Base-by-base conservation (phyloP, 2,113 vertebrate genomes). In the Odocoileus virginianus region DNA sequence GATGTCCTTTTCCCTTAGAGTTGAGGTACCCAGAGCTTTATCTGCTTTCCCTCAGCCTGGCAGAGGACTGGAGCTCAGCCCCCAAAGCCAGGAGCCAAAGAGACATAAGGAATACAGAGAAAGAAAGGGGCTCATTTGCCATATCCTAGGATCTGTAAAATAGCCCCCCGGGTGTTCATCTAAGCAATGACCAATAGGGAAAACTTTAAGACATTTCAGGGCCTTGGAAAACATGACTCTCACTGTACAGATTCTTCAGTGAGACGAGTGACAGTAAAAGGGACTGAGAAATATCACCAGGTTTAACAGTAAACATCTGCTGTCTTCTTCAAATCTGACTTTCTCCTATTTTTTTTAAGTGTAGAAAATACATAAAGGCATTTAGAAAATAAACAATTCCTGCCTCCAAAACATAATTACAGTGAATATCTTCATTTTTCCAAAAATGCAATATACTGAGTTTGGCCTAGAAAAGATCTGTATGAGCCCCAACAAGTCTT, bases 271-370 rank as follows among this genome's bases (percentile, higher is more conserved):
- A 97, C 91, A 97, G 76, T 97, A 98, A 98, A 96, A 94, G 84
- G 0, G 0, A 79, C 95, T 98, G 95, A 97, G 97, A 98, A 98
- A 92, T 96, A 76, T 94, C 87, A 91, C 97, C 96, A 94, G 96
- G 58, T 97, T 97, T 98, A 98, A 98, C 95, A 96, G 87, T 93
- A 97, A 98, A 98, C 95, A 98, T 98, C 97, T 98, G 96, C 81
- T 96, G 94, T 30, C 33, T 98, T 36, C 57, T 98, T 95, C 79
- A 91, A 98, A 92, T 97, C 67, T 96, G 94, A 83, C 88, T 98
- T 98, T 98, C 82, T 86, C 94, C n/a, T 82, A 52, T 57, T 52
- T 61, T 74, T 74, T 94, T 85, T 60, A 94, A 91, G 25, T 71
- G 30, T 47, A 82, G 6, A 89, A 91, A 93, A 67, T 47, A 84